Evolutionary conservation across 2,113 vertebrate species (phyloP).

Genomic region (Corynorhinus townsendii): DNA sequence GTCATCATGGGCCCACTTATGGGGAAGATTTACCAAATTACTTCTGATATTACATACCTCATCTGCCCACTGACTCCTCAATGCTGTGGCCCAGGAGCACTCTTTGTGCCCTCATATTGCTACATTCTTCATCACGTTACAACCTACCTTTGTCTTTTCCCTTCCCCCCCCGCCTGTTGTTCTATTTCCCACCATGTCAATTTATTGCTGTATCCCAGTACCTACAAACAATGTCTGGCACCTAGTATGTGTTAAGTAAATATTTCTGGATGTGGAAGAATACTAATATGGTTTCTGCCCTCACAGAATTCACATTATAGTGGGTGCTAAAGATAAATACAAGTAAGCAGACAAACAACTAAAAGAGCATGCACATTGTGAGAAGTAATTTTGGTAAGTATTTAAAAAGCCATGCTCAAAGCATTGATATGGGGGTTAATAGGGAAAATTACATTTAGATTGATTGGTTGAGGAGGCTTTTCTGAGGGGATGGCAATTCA

Average conservation of each 20-base stretch:
- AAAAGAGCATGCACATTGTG: background rate
- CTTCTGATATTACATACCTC: background rate
- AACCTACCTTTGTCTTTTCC: background rate
- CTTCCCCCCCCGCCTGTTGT: background rate
- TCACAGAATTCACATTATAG: background rate
- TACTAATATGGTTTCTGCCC: background rate
- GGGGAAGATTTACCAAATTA: background rate
- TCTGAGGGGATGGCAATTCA: background rate
- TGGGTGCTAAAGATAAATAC: background rate
- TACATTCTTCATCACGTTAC: too few species aligned
- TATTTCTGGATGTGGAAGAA: background rate
- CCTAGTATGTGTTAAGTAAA: background rate
- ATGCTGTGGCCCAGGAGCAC: fast-evolving
- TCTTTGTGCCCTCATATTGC: background rate
- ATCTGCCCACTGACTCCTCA: background rate
- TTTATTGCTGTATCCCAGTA: background rate
- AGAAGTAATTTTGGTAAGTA: background rate
- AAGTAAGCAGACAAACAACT: background rate
- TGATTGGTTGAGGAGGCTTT: background rate
- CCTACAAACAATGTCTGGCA: background rate
- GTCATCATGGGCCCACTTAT: background rate
- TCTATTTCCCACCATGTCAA: background rate
- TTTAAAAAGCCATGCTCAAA: background rate
- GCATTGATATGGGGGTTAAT: background rate
- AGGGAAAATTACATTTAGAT: background rate